Conservation (phyloP, 2,888 invertebrate genomes). For the Lepidochrysops patricia region DNA sequence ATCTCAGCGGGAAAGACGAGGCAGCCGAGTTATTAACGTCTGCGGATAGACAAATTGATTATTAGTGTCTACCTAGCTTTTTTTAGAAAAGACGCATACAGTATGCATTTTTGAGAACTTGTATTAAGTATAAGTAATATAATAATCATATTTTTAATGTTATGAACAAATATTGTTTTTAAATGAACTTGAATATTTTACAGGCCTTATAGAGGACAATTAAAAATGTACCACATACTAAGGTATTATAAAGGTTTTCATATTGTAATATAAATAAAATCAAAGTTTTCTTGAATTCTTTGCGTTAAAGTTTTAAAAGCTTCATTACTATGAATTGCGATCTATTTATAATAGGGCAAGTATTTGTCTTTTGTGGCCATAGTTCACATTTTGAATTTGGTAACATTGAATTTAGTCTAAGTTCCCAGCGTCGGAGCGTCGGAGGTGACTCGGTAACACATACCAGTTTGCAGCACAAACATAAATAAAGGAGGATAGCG, state of each 20-base stretch:
- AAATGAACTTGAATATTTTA: not conserved
- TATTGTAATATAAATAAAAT: too few relatives aligned
- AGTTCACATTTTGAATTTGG: not conserved
- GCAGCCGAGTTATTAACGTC: not conserved
- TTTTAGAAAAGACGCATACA: too few relatives aligned
- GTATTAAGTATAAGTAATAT: too few relatives aligned
- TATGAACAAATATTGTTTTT: not conserved
- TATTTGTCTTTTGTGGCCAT: not conserved
- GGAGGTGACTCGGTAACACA: constrained; percentile 31
- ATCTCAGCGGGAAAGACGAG: not conserved
- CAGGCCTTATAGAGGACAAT: not conserved
- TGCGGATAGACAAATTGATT: not conserved
- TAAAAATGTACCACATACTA: not conserved
- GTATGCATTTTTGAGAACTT: too few relatives aligned
- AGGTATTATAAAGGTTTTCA: not conserved
- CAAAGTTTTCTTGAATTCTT: too few relatives aligned
- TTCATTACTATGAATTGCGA: not conserved
- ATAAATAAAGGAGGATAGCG: constrained; percentile 70
- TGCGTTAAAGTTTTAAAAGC: not conserved
- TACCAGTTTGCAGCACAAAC: constrained; percentile 61
- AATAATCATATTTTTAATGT: too few relatives aligned
- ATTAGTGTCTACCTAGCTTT: not conserved
- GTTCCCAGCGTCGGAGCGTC: too few relatives aligned
- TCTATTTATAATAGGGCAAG: not conserved
- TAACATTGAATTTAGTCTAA: not conserved